phyloP scores from a whole-genome alignment of 2,888 invertebrate genomes.

The Ormyrus thymus region DNA sequence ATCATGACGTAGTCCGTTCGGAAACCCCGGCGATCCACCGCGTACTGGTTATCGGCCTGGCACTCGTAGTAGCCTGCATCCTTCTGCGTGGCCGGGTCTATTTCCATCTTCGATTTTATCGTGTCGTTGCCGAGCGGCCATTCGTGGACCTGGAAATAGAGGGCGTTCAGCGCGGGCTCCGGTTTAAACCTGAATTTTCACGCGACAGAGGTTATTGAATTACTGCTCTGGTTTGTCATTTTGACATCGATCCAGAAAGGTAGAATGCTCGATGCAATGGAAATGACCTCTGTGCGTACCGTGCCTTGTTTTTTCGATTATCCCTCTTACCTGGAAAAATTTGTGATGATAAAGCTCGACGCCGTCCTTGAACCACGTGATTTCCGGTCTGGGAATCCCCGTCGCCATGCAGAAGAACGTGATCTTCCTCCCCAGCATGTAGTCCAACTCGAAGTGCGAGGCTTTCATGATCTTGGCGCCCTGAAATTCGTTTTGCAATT shows the following conservation, averaged over 20 bases:
- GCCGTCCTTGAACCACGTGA: conserved; percentile 87
- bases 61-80: conserved; percentile 85
- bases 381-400: conserved; percentile 83
- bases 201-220: too few species aligned
- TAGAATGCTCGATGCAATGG: too few species aligned
- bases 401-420: conserved; percentile 85
- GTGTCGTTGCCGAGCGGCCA: conserved; percentile 81
- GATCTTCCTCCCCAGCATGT: conserved; percentile 85
- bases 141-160: conserved; percentile 77
- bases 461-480: conserved; percentile 83
- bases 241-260: too few species aligned
- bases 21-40: conserved; percentile 82
- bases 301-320: too few species aligned
- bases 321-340: conserved; percentile 79
- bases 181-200: too few species aligned
- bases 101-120: conserved; percentile 85
- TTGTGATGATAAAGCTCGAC: conserved; percentile 84
- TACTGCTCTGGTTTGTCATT: too few species aligned
- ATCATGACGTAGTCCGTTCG: conserved; percentile 80
- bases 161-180: too few species aligned
- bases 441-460: conserved; percentile 84
- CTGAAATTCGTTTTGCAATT: conserved; percentile 71
- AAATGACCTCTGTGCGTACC: too few species aligned
- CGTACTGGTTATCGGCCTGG: conserved; percentile 83
- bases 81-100: conserved; percentile 84